phyloP scores from a whole-genome alignment of 2,113 vertebrate species.

The Formicarius rufipectus region DNA sequence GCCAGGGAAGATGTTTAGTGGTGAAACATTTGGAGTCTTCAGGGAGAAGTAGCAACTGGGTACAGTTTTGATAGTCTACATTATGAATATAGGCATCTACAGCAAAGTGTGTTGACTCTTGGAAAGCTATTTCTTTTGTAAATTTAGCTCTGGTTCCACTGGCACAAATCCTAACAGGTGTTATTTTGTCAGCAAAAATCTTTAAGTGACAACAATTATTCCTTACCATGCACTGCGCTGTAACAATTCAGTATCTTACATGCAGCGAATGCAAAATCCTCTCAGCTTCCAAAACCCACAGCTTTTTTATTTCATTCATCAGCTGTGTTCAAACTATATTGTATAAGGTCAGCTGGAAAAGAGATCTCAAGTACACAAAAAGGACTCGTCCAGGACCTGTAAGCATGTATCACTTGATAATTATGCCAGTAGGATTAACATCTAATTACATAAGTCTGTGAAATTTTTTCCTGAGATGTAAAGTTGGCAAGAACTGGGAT shows the following conservation, averaged over 20 bases:
- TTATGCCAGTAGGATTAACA: neutral
- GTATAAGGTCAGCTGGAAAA: neutral
- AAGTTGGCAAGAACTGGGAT: neutral
- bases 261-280: neutral
- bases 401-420: neutral
- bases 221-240: neutral
- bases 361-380: neutral
- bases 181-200: neutral
- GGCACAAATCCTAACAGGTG: neutral
- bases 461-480: neutral
- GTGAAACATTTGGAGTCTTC: neutral
- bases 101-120: neutral
- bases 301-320: neutral
- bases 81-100: neutral
- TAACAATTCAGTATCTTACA: neutral
- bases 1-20: neutral
- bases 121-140: neutral
- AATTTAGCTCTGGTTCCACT: neutral
- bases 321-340: neutral
- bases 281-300: neutral
- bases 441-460: neutral
- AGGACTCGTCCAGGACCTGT: neutral
- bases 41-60: neutral
- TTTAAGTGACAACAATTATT: neutral
- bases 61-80: neutral